These are phyloP conservation scores for Scomberomorus guttatus DNA, from an alignment of 2,797 vertebrate genomes.

Conservation along the genomic window DNA sequence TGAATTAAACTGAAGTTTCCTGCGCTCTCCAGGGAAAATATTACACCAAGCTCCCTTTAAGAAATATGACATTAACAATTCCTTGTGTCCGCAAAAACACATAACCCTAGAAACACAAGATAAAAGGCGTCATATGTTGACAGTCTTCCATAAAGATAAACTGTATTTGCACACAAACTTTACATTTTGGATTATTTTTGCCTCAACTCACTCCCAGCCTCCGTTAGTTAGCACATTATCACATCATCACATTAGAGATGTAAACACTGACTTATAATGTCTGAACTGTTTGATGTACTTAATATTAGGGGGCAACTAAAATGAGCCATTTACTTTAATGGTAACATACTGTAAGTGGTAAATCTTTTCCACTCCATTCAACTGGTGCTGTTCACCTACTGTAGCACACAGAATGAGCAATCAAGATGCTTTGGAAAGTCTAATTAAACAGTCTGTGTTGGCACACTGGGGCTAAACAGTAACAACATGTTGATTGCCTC, in stretches of 20 bases:
- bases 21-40: too few species aligned
- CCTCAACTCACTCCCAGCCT: too few species aligned
- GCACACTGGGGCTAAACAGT: neutral
- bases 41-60: too few species aligned
- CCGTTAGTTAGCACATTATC: too few species aligned
- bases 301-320: neutral
- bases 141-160: too few species aligned
- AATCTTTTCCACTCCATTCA: neutral
- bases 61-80: too few species aligned
- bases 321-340: neutral
- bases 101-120: too few species aligned
- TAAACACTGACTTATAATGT: neutral
- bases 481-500: constrained; percentile 25
- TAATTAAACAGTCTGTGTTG: constrained; percentile 26
- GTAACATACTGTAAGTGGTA: neutral
- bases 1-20: too few species aligned
- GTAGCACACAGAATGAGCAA: constrained; percentile 13
- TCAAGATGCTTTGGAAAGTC: constrained; percentile 14
- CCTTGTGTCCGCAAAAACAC: too few species aligned
- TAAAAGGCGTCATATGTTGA: too few species aligned
- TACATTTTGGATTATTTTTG: too few species aligned
- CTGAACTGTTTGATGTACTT: neutral
- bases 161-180: too few species aligned
- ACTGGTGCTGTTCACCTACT: neutral
- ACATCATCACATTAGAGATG: neutral